These are phyloP conservation scores for Nasonovia ribisnigri DNA, from an alignment of 2,888 invertebrate genomes.

Conservation along the genomic window DNA sequence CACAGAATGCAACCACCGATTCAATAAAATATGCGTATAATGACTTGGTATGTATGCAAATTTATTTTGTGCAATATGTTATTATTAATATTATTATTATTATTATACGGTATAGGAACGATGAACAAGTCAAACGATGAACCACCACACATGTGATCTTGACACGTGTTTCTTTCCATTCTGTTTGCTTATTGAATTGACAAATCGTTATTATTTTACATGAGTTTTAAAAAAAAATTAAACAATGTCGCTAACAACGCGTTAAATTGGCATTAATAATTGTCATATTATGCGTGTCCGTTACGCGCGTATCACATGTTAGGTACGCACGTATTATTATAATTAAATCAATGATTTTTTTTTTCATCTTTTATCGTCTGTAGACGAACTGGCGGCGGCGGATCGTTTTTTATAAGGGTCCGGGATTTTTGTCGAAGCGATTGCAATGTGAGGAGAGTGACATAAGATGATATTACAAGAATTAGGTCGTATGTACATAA, in stretches of 20 bases:
- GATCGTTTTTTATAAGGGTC: neutral
- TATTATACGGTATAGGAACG: neutral
- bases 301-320: neutral
- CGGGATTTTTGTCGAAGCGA: neutral
- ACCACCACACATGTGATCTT: neutral
- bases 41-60: neutral
- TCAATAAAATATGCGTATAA: neutral
- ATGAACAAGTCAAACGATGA: neutral
- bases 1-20: neutral
- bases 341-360: neutral
- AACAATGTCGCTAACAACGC: neutral
- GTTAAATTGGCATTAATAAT: slow-evolving; percentile 27
- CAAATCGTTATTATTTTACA: slow-evolving; percentile 31
- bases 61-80: neutral
- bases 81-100: neutral
- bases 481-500: neutral
- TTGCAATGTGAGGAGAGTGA: neutral
- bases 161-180: neutral
- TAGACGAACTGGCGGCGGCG: neutral
- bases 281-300: neutral
- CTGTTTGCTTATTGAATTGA: slow-evolving; percentile 15
- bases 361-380: neutral
- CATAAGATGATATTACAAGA: neutral
- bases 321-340: neutral
- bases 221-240: neutral